A percentile compares a stretch with the other conserved stretches of the same genome.
Conservation (phyloP, 2,113 vertebrate genomes). For the Bucco capensis region DNA sequence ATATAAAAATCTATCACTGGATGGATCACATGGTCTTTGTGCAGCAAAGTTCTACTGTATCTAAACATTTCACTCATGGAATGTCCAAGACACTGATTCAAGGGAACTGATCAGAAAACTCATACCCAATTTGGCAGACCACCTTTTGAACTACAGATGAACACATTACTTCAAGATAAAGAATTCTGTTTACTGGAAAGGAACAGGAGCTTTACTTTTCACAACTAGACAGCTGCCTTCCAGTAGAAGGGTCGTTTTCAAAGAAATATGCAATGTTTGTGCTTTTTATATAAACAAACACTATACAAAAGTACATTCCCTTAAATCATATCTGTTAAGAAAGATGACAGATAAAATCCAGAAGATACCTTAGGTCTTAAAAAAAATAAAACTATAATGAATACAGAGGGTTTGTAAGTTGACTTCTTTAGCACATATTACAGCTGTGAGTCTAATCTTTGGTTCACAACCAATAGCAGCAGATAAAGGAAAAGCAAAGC, state of each 20-base stretch:
- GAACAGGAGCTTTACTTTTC: background rate
- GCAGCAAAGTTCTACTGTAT: background rate
- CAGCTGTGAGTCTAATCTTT: background rate
- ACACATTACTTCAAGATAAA: background rate
- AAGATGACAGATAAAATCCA: background rate
- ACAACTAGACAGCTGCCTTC: background rate
- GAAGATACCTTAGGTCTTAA: background rate
- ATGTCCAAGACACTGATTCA: background rate
- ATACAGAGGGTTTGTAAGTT: background rate
- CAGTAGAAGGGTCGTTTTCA: background rate
- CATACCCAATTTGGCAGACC: background rate
- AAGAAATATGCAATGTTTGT: too few species aligned
- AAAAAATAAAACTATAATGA: background rate
- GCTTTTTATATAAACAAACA: background rate
- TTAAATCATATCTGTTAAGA: background rate
- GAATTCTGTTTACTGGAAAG: background rate
- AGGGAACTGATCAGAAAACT: background rate
- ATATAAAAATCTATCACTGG: background rate
- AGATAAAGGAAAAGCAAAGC: background rate
- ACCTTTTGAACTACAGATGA: background rate
- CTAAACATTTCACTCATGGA: background rate
- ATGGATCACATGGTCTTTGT: background rate
- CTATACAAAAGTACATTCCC: background rate
- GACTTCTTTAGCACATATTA: background rate
- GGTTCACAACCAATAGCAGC: background rate